phyloP scores from a whole-genome alignment of 2,888 invertebrate species.

The Cancer borealis region DNA sequence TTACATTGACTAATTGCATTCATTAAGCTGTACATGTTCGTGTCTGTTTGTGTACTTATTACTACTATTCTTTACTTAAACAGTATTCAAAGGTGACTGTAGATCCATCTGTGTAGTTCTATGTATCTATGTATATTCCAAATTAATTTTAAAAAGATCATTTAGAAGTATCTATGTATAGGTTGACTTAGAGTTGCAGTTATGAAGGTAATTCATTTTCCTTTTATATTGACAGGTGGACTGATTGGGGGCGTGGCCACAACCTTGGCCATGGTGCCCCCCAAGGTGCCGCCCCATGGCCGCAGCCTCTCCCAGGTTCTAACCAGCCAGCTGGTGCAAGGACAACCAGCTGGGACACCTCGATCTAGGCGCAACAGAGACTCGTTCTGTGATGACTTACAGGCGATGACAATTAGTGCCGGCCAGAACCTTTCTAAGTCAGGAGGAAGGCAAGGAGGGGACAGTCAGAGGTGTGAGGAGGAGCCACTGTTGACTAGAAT shows the following conservation, averaged over 20 bases:
- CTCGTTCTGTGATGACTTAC: conserved; percentile 73
- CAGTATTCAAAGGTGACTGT: not conserved
- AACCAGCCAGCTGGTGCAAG: conserved; percentile 47
- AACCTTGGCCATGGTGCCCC: conserved; percentile 85
- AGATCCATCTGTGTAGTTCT: not conserved
- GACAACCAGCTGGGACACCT: conserved; percentile 60
- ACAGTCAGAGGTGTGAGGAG: conserved; percentile 74
- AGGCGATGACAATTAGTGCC: conserved; percentile 66
- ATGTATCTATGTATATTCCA: not conserved
- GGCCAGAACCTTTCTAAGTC: conserved; percentile 76
- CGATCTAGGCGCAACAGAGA: conserved; percentile 65
- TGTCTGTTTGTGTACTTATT: not conserved
- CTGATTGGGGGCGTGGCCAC: conserved; percentile 87
- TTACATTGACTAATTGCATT: not conserved
- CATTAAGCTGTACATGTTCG: not conserved
- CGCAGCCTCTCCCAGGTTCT: conserved; percentile 70
- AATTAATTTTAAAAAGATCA: not conserved
- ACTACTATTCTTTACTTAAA: not conserved
- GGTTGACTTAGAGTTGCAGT: not conserved
- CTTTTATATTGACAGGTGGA: conserved; percentile 54
- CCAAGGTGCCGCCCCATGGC: conserved; percentile 78
- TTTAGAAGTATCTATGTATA: not conserved
- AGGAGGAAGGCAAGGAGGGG: conserved; percentile 69
- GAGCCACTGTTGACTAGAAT: conserved; percentile 71
- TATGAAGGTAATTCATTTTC: not conserved